Conservation (phyloP, 2,888 invertebrate genomes). For the Lithophane semibrunnea region DNA sequence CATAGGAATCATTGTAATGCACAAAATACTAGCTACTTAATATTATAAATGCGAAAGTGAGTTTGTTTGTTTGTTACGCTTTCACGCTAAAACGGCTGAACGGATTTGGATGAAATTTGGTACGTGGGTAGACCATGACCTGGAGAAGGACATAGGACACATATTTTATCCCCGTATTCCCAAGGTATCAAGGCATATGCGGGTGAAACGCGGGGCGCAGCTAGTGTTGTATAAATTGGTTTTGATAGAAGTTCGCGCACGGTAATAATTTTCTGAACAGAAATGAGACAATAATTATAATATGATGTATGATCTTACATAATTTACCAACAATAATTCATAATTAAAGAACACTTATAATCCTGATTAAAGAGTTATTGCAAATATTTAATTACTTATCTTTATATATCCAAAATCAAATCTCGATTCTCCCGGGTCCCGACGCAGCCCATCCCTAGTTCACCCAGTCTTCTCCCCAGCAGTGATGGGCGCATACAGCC, state of each 20-base stretch:
- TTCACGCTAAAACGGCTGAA: too few species aligned
- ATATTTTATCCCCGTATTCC: too few species aligned
- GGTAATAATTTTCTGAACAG: not conserved
- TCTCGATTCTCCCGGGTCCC: constrained; percentile 35
- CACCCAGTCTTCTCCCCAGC: constrained; percentile 69
- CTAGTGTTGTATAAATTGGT: not conserved
- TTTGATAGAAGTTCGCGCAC: not conserved
- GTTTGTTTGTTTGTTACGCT: too few species aligned
- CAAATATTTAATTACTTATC: not conserved
- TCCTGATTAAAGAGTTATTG: not conserved
- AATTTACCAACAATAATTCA: not conserved
- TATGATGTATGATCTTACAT: not conserved
- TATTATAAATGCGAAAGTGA: too few species aligned
- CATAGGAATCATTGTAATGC: not conserved
- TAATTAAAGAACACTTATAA: not conserved
- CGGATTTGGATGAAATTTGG: too few species aligned
- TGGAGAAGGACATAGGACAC: too few species aligned
- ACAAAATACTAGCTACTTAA: not conserved
- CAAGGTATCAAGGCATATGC: too few species aligned
- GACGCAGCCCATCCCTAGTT: constrained; percentile 69
- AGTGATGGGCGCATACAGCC: constrained; percentile 77
- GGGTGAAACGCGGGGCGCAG: too few species aligned
- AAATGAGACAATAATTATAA: not conserved
- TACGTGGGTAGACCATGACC: too few species aligned
- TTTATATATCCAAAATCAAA: not conserved